These are phyloP conservation scores for Cerastis rubricosa DNA, from an alignment of 2,888 invertebrate species.

Conservation along the genomic window DNA sequence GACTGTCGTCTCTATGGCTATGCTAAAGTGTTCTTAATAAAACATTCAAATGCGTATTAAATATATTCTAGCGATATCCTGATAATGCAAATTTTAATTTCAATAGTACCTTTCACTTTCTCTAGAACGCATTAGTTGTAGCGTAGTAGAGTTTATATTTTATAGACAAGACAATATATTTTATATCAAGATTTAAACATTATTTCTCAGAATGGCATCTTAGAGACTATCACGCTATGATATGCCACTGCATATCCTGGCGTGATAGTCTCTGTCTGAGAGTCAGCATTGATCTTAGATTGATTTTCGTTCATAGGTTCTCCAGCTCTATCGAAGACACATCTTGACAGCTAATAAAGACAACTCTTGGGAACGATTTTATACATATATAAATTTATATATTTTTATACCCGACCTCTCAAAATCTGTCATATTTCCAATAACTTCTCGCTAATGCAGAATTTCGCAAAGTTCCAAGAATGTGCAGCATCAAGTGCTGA, in stretches of 20 bases:
- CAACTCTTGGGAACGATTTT: too few relatives aligned
- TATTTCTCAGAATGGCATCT: neutral
- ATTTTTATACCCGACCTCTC: neutral
- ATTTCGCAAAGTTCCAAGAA: constrained; percentile 42
- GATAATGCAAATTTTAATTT: neutral
- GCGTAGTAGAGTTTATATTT: neutral
- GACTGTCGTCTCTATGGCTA: neutral
- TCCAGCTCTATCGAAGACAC: neutral
- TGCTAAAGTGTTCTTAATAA: neutral
- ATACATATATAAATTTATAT: too few relatives aligned
- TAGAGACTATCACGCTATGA: neutral
- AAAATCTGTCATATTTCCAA: constrained; percentile 12
- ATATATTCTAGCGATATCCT: neutral
- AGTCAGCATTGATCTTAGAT: neutral
- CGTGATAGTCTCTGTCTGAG: too few relatives aligned
- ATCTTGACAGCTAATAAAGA: neutral
- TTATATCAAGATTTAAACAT: neutral
- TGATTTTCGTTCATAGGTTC: neutral
- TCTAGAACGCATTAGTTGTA: neutral
- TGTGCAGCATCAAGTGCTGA: constrained; percentile 36
- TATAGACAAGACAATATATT: too few relatives aligned
- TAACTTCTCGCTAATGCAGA: constrained; percentile 18
- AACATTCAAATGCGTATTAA: constrained; percentile 7
- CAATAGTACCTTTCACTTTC: neutral
- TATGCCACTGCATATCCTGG: too few relatives aligned